Percentiles rank a stretch among this genome's conserved stretches.
Evolutionary conservation across 2,888 invertebrate genomes (phyloP).

Genomic region (Brenthis daphne): DNA sequence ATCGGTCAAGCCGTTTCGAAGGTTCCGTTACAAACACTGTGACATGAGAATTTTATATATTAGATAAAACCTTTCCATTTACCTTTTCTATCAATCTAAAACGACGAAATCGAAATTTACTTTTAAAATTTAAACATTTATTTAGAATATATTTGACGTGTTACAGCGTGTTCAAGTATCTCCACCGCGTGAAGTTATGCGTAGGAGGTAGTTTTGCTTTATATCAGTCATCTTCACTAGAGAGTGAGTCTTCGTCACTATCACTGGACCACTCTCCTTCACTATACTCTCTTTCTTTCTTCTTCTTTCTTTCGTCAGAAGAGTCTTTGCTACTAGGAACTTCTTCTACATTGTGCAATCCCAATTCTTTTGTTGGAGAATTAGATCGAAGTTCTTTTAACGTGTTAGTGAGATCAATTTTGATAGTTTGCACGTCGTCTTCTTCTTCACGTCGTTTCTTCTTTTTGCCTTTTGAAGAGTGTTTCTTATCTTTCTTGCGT

Average conservation of each 20-base stretch:
- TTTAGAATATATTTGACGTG: too few relatives aligned
- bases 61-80: too few relatives aligned
- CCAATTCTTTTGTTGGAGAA: constrained; percentile 66
- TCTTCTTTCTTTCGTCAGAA: constrained; percentile 39
- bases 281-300: constrained; percentile 63
- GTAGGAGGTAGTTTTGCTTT: neutral
- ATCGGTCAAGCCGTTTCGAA: too few relatives aligned
- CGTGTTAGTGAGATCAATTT: constrained; percentile 65
- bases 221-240: constrained; percentile 39
- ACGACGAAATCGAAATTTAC: too few relatives aligned
- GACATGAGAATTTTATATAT: too few relatives aligned
- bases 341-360: constrained; percentile 47
- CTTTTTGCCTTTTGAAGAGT: constrained; percentile 59
- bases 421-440: constrained; percentile 50
- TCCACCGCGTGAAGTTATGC: too few relatives aligned
- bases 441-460: constrained; percentile 50
- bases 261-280: constrained; percentile 79
- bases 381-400: constrained; percentile 63
- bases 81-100: too few relatives aligned
- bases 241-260: constrained; percentile 60
- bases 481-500: constrained; percentile 68
- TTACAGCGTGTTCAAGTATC: too few relatives aligned
- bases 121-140: too few relatives aligned
- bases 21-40: too few relatives aligned
- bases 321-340: constrained; percentile 36